Evolutionary conservation across 2,888 invertebrate genomes (phyloP).

Genomic region (Pristionchus maxplancki): DNA sequence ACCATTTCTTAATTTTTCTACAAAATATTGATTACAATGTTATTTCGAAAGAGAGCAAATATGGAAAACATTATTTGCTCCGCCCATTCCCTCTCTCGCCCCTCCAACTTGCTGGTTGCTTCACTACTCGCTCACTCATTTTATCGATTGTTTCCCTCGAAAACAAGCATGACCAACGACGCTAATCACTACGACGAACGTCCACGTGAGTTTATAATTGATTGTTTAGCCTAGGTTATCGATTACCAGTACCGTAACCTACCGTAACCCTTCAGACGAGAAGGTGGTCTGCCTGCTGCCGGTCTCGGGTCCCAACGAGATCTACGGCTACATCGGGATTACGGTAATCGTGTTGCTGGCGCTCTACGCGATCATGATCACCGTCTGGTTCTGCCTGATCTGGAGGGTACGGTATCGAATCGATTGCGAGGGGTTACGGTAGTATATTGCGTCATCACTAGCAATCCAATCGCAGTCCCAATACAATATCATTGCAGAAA

Average conservation of each 20-base stretch:
- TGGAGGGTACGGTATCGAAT: neutral
- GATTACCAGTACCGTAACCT: neutral
- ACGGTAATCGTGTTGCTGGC: neutral
- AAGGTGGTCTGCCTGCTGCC: neutral
- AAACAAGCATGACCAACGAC: neutral
- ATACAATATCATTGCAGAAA: neutral
- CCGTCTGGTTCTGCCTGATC: neutral
- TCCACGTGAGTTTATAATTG: too few species aligned
- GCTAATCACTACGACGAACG: too few species aligned
- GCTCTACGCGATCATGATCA: neutral
- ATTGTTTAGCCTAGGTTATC: neutral
- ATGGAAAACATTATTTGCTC: neutral
- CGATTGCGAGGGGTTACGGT: neutral
- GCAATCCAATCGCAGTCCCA: too few species aligned
- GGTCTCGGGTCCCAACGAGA: neutral
- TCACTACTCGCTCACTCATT: neutral
- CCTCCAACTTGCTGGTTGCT: neutral
- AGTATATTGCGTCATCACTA: too few species aligned
- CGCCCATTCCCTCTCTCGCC: neutral
- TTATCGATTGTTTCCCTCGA: neutral
- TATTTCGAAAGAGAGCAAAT: neutral
- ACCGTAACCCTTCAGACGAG: neutral
- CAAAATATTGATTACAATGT: too few species aligned
- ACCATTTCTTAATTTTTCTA: too few species aligned
- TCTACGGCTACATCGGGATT: constrained; percentile 10